phyloP scores from a whole-genome alignment of 2,113 vertebrate species.

The human region GRCh38 chr6:76806001-76806500 shows the following conservation, averaged over 20 bases:
- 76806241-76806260: neutral
- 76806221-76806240: neutral
- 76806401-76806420: neutral
- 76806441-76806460: neutral
- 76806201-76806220: neutral
- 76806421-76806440: neutral
- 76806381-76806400: neutral
- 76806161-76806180: neutral
- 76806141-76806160: neutral
- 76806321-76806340: neutral
- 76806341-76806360: accelerated
- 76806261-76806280: neutral
- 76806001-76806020: neutral
- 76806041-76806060: neutral
- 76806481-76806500: neutral
- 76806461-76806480: neutral
- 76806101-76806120: neutral
- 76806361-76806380: neutral
- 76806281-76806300: neutral
- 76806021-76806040: neutral
- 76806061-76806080: neutral
- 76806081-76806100: neutral
- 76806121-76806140: neutral
- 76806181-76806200: neutral
- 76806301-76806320: neutral